phyloP scores from a whole-genome alignment of 2,888 invertebrate genomes.

The Chironomus riparius region DNA sequence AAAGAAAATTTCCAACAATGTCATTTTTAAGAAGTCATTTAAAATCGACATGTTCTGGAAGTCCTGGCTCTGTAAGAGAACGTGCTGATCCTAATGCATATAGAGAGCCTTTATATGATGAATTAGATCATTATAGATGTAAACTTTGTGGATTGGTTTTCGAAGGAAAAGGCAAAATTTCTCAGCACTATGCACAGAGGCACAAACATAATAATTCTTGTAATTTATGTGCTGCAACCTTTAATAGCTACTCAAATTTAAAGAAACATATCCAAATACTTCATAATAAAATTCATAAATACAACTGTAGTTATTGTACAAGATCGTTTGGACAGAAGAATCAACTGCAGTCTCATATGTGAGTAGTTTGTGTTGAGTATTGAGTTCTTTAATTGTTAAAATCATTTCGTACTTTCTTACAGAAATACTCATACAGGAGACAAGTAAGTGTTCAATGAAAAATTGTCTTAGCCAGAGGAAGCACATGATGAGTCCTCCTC shows the following conservation, averaged over 20 bases:
- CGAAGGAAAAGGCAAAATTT: slow-evolving; percentile 17
- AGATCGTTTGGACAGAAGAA: slow-evolving; percentile 21
- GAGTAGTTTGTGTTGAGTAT: background rate
- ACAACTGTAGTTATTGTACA: background rate
- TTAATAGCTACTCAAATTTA: slow-evolving; percentile 21
- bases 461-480: no score
- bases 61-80: background rate
- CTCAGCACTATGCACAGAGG: slow-evolving; percentile 14
- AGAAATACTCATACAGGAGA: slow-evolving; percentile 20
- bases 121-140: background rate
- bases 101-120: background rate
- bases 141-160: slow-evolving; percentile 11
- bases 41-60: slow-evolving; percentile 12
- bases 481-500: no score
- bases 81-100: slow-evolving; percentile 12
- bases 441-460: background rate
- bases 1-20: slow-evolving; percentile 14
- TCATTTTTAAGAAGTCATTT: slow-evolving; percentile 9
- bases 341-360: slow-evolving; percentile 19
- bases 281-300: slow-evolving; percentile 19
- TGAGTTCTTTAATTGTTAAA: no score
- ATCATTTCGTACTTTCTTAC: background rate
- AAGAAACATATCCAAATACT: slow-evolving; percentile 18
- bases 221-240: background rate
- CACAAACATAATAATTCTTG: slow-evolving; percentile 15